These are phyloP conservation scores for Macrocentrus cingulum DNA, from an alignment of 1,140 invertebrate genomes.

Conservation along the genomic window DNA sequence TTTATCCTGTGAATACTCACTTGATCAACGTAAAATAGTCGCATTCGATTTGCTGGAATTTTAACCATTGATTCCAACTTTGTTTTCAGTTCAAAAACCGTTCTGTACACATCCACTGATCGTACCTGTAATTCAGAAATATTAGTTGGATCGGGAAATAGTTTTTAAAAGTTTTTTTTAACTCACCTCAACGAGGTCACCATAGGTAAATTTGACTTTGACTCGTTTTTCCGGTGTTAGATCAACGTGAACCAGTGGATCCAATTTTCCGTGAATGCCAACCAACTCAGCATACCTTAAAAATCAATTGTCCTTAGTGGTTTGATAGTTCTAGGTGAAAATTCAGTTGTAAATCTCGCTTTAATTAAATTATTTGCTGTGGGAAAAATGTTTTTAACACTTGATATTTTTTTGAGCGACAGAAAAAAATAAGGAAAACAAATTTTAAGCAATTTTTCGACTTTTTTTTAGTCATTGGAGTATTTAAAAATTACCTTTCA, in stretches of 20 bases:
- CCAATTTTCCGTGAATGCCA: conserved; percentile 80
- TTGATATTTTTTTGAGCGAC: too few relatives aligned
- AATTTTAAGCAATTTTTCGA: too few relatives aligned
- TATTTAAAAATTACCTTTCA: conserved; percentile 62
- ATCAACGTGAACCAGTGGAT: conserved; percentile 84
- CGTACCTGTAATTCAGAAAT: conserved; percentile 56
- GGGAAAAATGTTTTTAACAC: too few relatives aligned
- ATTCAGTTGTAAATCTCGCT: background rate
- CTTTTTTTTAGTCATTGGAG: too few relatives aligned
- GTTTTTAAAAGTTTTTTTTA: too few relatives aligned
- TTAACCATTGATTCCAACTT: conserved; percentile 78
- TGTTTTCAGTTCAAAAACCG: conserved; percentile 76
- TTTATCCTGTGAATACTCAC: conserved; percentile 40
- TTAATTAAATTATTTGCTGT: too few relatives aligned
- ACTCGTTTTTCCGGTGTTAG: conserved; percentile 82
- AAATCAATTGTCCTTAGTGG: background rate
- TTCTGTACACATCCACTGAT: conserved; percentile 75
- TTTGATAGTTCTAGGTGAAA: background rate
- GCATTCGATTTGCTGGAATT: conserved; percentile 79
- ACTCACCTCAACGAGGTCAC: conserved; percentile 68
- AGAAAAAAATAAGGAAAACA: too few relatives aligned
- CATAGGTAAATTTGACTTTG: conserved; percentile 80
- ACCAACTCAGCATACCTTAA: conserved; percentile 78
- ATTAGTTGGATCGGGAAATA: too few relatives aligned
- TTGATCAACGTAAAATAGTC: conserved; percentile 83